Evolutionary conservation across 2,888 invertebrate genomes (phyloP).

Genomic region (Andrena bucephala): DNA sequence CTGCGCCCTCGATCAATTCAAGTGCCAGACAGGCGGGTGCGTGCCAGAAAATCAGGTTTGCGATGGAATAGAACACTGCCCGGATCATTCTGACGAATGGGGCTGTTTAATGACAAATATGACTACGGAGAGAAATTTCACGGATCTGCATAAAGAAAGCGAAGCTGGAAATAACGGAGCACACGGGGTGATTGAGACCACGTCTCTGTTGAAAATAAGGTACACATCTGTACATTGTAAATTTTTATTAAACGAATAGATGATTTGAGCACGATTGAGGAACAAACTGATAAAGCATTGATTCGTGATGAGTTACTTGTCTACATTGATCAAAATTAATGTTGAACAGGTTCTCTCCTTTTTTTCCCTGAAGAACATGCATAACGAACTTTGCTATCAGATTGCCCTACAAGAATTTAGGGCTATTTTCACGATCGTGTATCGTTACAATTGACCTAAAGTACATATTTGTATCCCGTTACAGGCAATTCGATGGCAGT

Average conservation of each 20-base stretch:
- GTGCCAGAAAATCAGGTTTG: conserved; percentile 86
- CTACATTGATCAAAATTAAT: too few species aligned
- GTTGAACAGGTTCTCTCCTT: too few species aligned
- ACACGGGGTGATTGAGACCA: conserved; percentile 60
- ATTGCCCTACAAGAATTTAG: too few species aligned
- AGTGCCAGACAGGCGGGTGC: conserved; percentile 88
- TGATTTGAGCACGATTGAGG: too few species aligned
- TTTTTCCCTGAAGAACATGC: too few species aligned
- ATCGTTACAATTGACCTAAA: too few species aligned
- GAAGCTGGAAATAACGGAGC: conserved; percentile 54
- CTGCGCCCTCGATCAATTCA: conserved; percentile 87
- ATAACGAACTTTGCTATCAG: too few species aligned
- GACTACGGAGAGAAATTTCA: conserved; percentile 65
- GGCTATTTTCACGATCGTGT: too few species aligned
- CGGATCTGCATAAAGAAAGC: conserved; percentile 50
- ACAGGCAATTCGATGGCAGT: conserved; percentile 77
- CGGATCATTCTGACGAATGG: conserved; percentile 89
- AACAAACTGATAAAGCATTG: too few species aligned
- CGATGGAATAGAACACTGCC: conserved; percentile 88
- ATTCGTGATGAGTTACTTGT: too few species aligned
- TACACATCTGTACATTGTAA: conserved; percentile 31
- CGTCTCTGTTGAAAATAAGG: conserved; percentile 74
- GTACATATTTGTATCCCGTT: conserved; percentile 11
- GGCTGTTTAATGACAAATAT: conserved; percentile 84
- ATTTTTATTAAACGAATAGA: background rate